Conservation (phyloP, 2,797 vertebrate species). For the Chloroceryle amazona region DNA sequence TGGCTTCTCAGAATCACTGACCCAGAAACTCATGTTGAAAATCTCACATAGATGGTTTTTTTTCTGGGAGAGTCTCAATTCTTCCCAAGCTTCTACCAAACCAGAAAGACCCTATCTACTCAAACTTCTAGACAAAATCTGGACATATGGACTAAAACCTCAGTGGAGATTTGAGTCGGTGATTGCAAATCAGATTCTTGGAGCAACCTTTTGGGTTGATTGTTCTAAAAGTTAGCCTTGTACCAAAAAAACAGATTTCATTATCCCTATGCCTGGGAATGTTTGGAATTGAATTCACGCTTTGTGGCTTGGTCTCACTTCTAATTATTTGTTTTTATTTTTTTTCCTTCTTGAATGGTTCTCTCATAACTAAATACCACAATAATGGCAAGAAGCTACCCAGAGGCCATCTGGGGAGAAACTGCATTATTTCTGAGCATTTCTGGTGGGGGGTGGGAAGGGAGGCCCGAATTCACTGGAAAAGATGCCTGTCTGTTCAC, state of each 20-base stretch:
- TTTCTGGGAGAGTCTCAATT: background rate
- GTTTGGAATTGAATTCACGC: background rate
- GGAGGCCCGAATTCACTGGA: background rate
- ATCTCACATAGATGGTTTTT: background rate
- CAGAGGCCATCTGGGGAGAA: conserved; percentile 32
- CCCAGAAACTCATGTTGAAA: background rate
- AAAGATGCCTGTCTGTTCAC: background rate
- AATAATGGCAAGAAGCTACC: conserved; percentile 37
- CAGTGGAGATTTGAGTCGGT: background rate
- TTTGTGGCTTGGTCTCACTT: conserved; percentile 40
- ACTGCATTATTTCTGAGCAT: conserved; percentile 7
- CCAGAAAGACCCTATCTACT: background rate
- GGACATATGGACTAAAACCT: background rate
- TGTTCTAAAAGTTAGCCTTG: background rate
- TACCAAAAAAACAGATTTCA: background rate
- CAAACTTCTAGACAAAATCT: background rate
- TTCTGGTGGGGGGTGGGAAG: background rate
- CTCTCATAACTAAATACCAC: conserved; percentile 37
- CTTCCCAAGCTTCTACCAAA: background rate
- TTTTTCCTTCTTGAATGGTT: background rate
- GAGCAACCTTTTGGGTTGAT: background rate
- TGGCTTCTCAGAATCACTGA: background rate
- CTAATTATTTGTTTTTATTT: background rate
- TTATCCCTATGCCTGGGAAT: background rate
- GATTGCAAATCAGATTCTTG: background rate